These are phyloP conservation scores for Sisyra terminalis DNA, from an alignment of 2,888 invertebrate species.

Conservation along the genomic window DNA sequence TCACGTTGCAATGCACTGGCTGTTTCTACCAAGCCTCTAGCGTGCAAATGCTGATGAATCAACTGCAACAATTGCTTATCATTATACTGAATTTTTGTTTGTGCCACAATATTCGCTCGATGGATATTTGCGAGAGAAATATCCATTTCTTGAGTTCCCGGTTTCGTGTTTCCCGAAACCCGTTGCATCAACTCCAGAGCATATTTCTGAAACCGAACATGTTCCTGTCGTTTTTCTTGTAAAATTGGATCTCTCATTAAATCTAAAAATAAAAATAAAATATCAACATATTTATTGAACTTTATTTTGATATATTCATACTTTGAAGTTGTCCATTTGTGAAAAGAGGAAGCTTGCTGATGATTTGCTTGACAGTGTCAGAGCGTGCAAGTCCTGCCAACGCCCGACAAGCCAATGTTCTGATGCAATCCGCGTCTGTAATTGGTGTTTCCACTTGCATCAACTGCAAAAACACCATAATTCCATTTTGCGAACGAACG, in stretches of 20 bases:
- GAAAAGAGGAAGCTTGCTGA: constrained; percentile 87
- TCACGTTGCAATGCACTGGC: constrained; percentile 62
- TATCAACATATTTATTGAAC: constrained; percentile 2
- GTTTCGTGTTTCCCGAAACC: constrained; percentile 80
- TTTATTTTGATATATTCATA: constrained; percentile 20
- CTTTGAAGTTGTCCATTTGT: constrained; percentile 84
- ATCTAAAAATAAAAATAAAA: constrained; percentile 27
- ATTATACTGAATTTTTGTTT: constrained; percentile 89
- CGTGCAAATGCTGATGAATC: constrained; percentile 72
- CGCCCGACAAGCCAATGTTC: constrained; percentile 85
- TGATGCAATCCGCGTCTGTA: constrained; percentile 89
- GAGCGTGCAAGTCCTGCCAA: constrained; percentile 87
- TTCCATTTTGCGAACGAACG: constrained; percentile 86
- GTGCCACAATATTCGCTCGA: constrained; percentile 86
- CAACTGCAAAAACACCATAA: constrained; percentile 80
- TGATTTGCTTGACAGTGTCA: constrained; percentile 84
- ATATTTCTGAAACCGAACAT: constrained; percentile 89
- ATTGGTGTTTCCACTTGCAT: constrained; percentile 88
- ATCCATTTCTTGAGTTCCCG: constrained; percentile 58
- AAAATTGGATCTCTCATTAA: constrained; percentile 93
- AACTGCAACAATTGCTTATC: constrained; percentile 83
- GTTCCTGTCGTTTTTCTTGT: constrained; percentile 90
- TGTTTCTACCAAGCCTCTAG: constrained; percentile 56
- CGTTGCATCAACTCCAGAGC: constrained; percentile 79
- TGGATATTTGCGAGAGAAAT: constrained; percentile 80